Evolutionary conservation across 2,888 invertebrate genomes (phyloP), one percentile per base, ranked within the genome.

Genomic region (Diarsia rubi): DNA sequence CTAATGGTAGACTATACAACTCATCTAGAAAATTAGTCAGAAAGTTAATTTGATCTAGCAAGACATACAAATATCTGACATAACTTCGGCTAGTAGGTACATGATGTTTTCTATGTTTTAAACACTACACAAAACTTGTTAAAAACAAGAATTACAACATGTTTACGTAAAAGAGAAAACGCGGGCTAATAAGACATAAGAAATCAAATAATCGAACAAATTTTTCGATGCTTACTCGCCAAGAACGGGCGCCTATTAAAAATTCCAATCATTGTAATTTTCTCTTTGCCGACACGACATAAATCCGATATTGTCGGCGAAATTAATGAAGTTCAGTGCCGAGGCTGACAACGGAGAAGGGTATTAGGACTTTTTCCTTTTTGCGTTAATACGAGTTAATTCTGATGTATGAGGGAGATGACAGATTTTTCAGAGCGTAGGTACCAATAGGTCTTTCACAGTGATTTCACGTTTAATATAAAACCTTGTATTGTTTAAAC

Each of bases 261-360:
- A 87, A 84, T 82, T 84, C 79, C 86, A 87, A 86, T 84, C 70
- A 79, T 75, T 78, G 62, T 63, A 78, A 78, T 77, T 88, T 82
- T 66, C 81, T 76, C 77, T 84, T 74, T 75, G 83, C 70, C 64
- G 63, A 70, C 80, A 84, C 47, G 66, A 80, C 83, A 81, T 79
- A 81, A 87, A 88, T 81, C 83, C 79, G 79, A 86, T 87, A 86
- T 86, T 82, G 86, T 87, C 79, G 77, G 82, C 74, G 69, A 86
- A 82, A 83, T 84, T 88, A 87, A 87, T 88, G 88, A 87, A 86
- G 80, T 80, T 79, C 70, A 65, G 42, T 71, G 69, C 65, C 45
- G 69, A 67, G 82, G 78, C 78, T 83, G 87, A 84, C 78, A 78
- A 60, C 63, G 65, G 73, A 68, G 75, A 78, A 73, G 84, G 78